Evolutionary conservation across 2,888 invertebrate genomes (phyloP).

Genomic region (Epinotia ramella): DNA sequence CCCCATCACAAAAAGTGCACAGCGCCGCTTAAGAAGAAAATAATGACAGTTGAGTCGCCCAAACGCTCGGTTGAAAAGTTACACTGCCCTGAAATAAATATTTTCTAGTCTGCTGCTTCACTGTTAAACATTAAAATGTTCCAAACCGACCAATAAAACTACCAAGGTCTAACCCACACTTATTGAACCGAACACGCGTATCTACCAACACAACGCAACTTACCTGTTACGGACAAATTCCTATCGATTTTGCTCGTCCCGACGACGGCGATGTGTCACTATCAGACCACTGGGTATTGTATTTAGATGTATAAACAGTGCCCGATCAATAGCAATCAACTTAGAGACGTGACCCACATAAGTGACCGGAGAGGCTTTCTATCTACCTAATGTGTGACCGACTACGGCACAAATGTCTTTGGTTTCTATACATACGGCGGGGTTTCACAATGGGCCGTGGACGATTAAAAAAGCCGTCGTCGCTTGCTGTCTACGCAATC

Average conservation of each 20-base stretch:
- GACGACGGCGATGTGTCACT: conserved; percentile 60
- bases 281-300: conserved; percentile 59
- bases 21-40: too few relatives aligned
- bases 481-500: too few relatives aligned
- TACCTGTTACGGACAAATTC: conserved; percentile 55
- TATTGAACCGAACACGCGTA: conserved; percentile 5
- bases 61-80: too few relatives aligned
- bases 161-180: not conserved
- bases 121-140: too few relatives aligned
- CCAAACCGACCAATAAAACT: not conserved
- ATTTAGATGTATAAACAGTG: conserved; percentile 68
- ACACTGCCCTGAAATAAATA: too few relatives aligned
- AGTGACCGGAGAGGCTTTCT: conserved; percentile 16
- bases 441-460: too few relatives aligned
- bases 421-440: not conserved
- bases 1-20: too few relatives aligned
- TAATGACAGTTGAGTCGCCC: too few relatives aligned
- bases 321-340: conserved; percentile 69
- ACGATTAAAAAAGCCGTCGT: too few relatives aligned
- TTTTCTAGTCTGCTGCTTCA: too few relatives aligned
- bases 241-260: conserved; percentile 60
- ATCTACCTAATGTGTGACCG: not conserved
- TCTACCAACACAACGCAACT: conserved; percentile 48
- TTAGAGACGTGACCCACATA: conserved; percentile 54
- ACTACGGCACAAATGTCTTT: not conserved